Conservation (phyloP, 1,140 invertebrate species). For the Pogonognathellus flavescens region DNA sequence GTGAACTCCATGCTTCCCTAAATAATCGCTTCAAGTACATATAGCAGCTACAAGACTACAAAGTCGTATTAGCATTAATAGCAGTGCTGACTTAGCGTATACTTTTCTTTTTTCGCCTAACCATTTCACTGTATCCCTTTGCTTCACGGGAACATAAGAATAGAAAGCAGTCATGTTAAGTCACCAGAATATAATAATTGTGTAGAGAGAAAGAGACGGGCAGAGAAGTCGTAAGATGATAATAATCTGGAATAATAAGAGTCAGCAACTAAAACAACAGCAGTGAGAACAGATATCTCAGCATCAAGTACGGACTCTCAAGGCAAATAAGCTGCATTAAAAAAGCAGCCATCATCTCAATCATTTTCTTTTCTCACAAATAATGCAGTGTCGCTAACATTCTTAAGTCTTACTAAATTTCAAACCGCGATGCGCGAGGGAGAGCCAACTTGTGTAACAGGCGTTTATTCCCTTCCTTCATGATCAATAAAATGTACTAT, state of each 20-base stretch:
- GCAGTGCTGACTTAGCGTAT: constrained; percentile 32
- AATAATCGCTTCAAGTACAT: background rate
- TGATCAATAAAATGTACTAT: no score
- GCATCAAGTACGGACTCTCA: constrained; percentile 18
- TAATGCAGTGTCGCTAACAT: background rate
- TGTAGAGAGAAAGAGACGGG: constrained; percentile 1
- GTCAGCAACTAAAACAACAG: constrained; percentile 20
- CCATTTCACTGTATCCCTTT: constrained; percentile 18
- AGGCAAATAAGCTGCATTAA: constrained; percentile 16
- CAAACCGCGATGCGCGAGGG: background rate
- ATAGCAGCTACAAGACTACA: background rate
- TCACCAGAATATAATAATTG: background rate
- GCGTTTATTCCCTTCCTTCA: background rate
- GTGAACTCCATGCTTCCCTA: background rate
- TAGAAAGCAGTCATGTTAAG: background rate
- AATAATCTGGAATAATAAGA: constrained; percentile 25
- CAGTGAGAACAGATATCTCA: constrained; percentile 38
- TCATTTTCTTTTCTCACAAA: constrained; percentile 2
- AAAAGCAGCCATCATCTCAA: constrained; percentile 22
- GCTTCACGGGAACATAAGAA: background rate
- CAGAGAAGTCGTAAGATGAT: constrained; percentile 35
- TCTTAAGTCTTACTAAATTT: background rate
- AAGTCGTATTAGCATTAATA: background rate
- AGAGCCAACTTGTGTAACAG: constrained; percentile 24
- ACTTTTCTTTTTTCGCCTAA: background rate